Percentiles rank a stretch among this genome's conserved stretches.
phyloP scores from a whole-genome alignment of 2,888 invertebrate genomes.

The Hoplodrina blanda region DNA sequence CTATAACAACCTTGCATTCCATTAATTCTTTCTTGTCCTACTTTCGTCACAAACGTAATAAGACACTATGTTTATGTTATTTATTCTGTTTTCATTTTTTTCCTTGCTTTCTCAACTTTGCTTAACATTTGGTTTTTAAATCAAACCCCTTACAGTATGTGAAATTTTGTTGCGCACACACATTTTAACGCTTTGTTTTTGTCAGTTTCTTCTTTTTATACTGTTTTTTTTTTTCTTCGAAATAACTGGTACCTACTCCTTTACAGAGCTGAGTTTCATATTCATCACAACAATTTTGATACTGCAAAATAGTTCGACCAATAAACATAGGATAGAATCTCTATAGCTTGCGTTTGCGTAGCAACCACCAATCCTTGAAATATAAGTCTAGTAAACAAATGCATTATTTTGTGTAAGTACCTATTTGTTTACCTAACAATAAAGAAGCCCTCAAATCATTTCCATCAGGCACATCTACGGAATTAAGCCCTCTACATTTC shows the following conservation, averaged over 20 bases:
- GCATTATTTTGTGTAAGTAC: not conserved
- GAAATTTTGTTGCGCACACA: not conserved
- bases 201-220: not conserved
- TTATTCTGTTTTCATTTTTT: slow-evolving; percentile 20
- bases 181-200: not conserved
- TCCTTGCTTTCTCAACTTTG: not conserved
- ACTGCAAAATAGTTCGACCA: not conserved
- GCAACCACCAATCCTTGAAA: not conserved
- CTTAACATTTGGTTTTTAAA: slow-evolving; percentile 24
- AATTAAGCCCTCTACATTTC: slow-evolving; percentile 61
- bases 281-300: no score
- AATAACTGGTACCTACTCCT: no score
- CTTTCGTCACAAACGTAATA: slow-evolving; percentile 44
- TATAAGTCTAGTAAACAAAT: not conserved
- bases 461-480: slow-evolving; percentile 60
- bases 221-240: not conserved
- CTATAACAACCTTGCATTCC: slow-evolving; percentile 64
- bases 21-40: slow-evolving; percentile 66
- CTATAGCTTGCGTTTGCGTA: not conserved
- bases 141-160: not conserved
- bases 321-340: no score
- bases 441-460: slow-evolving; percentile 31
- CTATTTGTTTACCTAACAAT: not conserved
- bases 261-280: no score
- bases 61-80: slow-evolving; percentile 26